Base-by-base conservation (phyloP, 2,888 invertebrate species). In the Sycophila texana region DNA sequence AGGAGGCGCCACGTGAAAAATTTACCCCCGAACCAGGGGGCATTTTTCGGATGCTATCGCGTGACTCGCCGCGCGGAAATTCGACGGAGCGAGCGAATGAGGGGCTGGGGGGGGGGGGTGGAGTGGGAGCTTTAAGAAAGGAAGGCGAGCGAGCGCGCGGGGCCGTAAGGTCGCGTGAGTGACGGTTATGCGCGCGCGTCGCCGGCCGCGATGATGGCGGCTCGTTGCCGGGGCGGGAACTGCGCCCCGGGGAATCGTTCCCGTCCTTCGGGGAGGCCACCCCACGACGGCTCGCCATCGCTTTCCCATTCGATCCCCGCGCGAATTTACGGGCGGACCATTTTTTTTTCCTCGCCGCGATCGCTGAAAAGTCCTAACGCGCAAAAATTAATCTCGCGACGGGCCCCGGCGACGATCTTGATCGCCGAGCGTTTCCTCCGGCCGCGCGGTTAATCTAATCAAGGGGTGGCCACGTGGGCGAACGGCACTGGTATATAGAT, bases 191-290 rank as follows among this genome's bases (percentile, higher is more conserved):
- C n/a, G 74, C 18, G 65, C 47, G 72, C 49, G 22, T 18, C 13
- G 74, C 20, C 58, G 81, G 80, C 82, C 74, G 84, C 84, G 86
- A 86, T 85, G 86, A 86, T 85, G 86, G 85, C 83, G 84, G 86
- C 84, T 87, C 84, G 77, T 82, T 83, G 39, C 39, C 39, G 39
- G 30, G 10, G 39, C 39, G 83, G 76, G 87, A 86, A 86, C 83
- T 84, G 82, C 84, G 83, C 87, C 85, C 84, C 60, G 51, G 87
- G 87, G 87, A 87, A 86, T 86, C 83, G 85, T 86, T 84, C 83
- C 79, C 80, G 78, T 81, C 61, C 39, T 39, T 39, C 39, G 39
- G 39, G 39, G 39, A 39, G 39, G 66, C 57, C 70, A 77, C 20
- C 26, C 30, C 67, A 13, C n/a, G n/a, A 53, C 53, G 14, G 4